phyloP scores from a whole-genome alignment of 2,797 vertebrate genomes.

The Chelidonichthys spinosus region DNA sequence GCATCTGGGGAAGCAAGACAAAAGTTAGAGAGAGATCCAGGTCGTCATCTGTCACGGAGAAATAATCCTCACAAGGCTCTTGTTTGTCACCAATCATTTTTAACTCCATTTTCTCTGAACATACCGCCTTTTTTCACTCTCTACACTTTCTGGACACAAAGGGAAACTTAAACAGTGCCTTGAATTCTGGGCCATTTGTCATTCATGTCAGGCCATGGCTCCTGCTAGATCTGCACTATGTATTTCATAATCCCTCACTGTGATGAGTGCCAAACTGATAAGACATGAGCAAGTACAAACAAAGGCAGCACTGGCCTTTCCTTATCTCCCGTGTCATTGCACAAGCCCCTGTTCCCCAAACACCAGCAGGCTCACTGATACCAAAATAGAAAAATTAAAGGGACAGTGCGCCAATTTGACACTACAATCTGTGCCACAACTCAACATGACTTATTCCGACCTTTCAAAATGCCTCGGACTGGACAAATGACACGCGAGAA shows the following conservation, averaged over 20 bases:
- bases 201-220: slow-evolving; percentile 49
- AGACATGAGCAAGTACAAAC: slow-evolving; percentile 77
- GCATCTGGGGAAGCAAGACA: slow-evolving; percentile 84
- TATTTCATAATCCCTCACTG: slow-evolving; percentile 70
- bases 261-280: slow-evolving; percentile 74
- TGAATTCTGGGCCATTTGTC: slow-evolving; percentile 45
- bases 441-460: slow-evolving; percentile 25
- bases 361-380: slow-evolving; percentile 47
- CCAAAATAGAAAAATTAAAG: slow-evolving; percentile 65
- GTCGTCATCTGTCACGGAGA: neutral
- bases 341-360: slow-evolving; percentile 65
- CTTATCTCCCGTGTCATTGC: slow-evolving; percentile 74
- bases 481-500: slow-evolving; percentile 12
- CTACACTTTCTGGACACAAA: slow-evolving; percentile 3
- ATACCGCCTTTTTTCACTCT: neutral
- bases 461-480: slow-evolving; percentile 14
- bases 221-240: slow-evolving; percentile 48
- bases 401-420: slow-evolving; percentile 41
- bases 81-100: neutral
- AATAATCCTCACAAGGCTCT: neutral
- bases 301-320: slow-evolving; percentile 61
- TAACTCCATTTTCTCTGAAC: neutral
- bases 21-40: neutral
- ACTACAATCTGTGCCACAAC: slow-evolving; percentile 13
- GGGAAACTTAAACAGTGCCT: slow-evolving; percentile 8